Base-by-base conservation (phyloP, 1,140 invertebrate species). In the Neuroterus valhalla region DNA sequence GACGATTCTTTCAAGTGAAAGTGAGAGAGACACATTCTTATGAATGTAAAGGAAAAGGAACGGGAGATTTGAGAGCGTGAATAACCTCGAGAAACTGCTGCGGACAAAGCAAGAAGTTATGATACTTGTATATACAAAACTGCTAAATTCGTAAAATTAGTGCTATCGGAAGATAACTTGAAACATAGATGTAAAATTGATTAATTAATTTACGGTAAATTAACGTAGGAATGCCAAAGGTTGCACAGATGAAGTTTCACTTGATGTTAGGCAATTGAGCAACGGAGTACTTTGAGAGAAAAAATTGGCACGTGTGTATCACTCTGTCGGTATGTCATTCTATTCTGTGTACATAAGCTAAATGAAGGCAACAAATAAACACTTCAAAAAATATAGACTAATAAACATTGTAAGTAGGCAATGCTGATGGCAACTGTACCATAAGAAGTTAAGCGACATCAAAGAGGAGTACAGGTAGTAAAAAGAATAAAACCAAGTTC, bases 251-350 rank as follows among this genome's bases (percentile, higher is more conserved):
- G 11, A 62, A 62, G 55, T n/a, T 62, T 62, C 55, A 62, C 50
- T 55, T 21, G 50, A 55, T 55, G 50, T 55, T 55, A 55, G 21
- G 50, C 26, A 62, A 62, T 62, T 62, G 31, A 38, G 55, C 3
- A 23, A 62, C 55, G 23, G 31, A 31, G 23, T 26, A 11, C 55
- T 62, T 23, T 15, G 26, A 62, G 21, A 23, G 26, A 15, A 62
- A 62, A 62, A 52, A 12, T 52, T 21, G 23, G 31, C 4, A 62
- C 23, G n/a, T 31, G 14, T 62, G 31, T 31, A 31, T 15, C 26
- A 62, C 31, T 69, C 71, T 78, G 68, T 72, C 73, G 55, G 70
- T 72, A 66, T 38, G 23, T 8, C 55, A 26, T 62, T 62, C 17
- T 31, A 62, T 62, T 62, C 55, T 62, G 55, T 62, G 55, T 62